Conservation (phyloP, 2,113 vertebrate species). For the Channa maculata region DNA sequence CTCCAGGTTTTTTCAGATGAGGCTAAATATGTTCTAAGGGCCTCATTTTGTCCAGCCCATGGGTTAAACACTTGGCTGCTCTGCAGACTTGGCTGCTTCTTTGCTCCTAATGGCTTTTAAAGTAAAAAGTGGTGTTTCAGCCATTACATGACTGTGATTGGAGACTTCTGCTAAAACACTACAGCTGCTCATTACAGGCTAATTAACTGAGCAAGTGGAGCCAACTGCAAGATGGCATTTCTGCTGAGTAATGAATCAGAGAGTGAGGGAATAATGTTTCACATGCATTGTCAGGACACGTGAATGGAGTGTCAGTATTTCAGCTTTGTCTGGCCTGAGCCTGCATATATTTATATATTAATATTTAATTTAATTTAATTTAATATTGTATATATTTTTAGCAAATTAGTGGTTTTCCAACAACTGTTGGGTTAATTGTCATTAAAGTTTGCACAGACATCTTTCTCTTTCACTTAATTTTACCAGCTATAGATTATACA, state of each 20-base stretch:
- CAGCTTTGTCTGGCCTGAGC: too few species aligned
- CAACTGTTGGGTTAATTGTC: too few species aligned
- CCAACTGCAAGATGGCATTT: not conserved
- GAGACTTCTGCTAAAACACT: constrained; percentile 18
- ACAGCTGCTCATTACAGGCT: constrained; percentile 24
- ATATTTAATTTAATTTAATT: too few species aligned
- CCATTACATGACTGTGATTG: constrained; percentile 5
- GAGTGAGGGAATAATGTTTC: not conserved
- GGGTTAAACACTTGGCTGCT: constrained; percentile 25
- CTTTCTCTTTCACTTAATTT: too few species aligned
- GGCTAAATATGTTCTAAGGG: constrained; percentile 17
- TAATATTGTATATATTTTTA: too few species aligned
- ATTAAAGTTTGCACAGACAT: too few species aligned
- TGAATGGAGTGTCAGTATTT: not conserved
- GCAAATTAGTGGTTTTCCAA: too few species aligned
- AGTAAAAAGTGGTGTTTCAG: constrained; percentile 8
- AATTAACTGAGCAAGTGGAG: constrained; percentile 14
- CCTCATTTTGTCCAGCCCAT: constrained; percentile 3
- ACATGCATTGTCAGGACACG: not conserved
- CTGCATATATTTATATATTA: too few species aligned
- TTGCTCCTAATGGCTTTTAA: constrained; percentile 3
- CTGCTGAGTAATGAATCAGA: not conserved
- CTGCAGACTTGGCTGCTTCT: constrained; percentile 10
- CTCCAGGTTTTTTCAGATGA: not conserved
- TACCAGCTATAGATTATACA: too few species aligned